Evolutionary conservation across 2,888 invertebrate species (phyloP), one percentile per base, ranked within the genome.

Genomic region (Andrena bucephala): DNA sequence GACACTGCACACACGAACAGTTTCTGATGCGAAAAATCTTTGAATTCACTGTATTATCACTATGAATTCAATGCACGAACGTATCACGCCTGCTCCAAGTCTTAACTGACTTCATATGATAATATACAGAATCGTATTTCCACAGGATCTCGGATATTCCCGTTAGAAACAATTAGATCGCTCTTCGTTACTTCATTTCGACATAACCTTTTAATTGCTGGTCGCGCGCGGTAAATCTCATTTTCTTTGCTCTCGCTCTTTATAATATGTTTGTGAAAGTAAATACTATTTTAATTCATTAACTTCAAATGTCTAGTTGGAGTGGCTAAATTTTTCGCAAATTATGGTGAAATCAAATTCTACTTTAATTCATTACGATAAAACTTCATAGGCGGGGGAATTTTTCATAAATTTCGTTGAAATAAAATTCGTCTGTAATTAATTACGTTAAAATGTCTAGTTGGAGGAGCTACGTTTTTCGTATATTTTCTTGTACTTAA

Each of bases 1-100:
- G 89, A 86, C 85, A 72, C 71, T 84, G 85, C 83, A 88, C 89
- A 85, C 87, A 87, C 87, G 87, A 80, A 89, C 85, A 87, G 85
- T 83, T 75, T 83, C 65, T 75, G 76, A 81, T 85, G 77, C 77
- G 87, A 89, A 87, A 89, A 87, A 86, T 89, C 85, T 84, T 82
- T 84, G 84, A 88, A 85, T 88, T 82, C 83, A 85, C 75, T 75
- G 81, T 75, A 70, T 83, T 80, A 83, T 86, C 75, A 81, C 82
- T 48, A 36, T 59, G 80, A 77, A 86, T 83, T 60, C 77, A 70
- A 62, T 67, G 66, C 67, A 72, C 33, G 50, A 79, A 80, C 80
- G 81, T 84, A 82, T 77, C 68, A 29, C 59, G 54, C 71, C 59
- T 52, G 66, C 70, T 81, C 71, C 73, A 62, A 76, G 71, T 60